These are phyloP conservation scores for Enhydra lutris DNA, from an alignment of 2,113 vertebrate genomes.

Conservation along the genomic window DNA sequence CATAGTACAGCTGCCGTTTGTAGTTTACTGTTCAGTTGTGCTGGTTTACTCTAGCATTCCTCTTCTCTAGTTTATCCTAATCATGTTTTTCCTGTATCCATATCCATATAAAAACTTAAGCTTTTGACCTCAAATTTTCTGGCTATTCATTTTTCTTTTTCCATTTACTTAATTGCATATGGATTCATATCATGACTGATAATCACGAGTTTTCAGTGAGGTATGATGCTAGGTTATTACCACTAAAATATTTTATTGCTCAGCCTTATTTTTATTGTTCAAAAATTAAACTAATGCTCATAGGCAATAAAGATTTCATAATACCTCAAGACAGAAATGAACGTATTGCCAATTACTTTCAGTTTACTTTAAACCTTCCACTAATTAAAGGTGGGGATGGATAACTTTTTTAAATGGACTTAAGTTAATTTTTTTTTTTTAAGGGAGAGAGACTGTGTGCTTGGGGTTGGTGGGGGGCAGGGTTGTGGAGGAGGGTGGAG, in stretches of 20 bases:
- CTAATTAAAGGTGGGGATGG: neutral
- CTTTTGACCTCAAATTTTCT: neutral
- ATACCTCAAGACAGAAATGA: neutral
- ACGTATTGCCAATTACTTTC: neutral
- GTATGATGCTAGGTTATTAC: neutral
- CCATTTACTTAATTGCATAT: slow-evolving; percentile 5
- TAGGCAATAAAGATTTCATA: neutral
- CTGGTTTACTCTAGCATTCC: neutral
- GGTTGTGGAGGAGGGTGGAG: neutral
- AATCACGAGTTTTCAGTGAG: neutral
- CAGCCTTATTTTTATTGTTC: slow-evolving; percentile 5
- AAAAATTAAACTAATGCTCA: neutral
- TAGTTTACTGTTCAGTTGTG: neutral
- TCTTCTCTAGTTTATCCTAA: neutral
- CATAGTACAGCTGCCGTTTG: neutral
- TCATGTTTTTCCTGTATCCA: neutral
- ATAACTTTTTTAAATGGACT: neutral
- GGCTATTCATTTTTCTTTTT: neutral
- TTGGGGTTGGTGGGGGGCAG: neutral
- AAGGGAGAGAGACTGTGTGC: neutral
- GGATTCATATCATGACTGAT: neutral
- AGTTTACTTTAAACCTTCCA: neutral
- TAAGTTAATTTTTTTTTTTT: neutral
- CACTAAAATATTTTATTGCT: neutral
- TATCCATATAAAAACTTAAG: neutral